Evolutionary conservation across 1,140 invertebrate genomes (phyloP), one percentile per base, ranked within the genome.

Genomic region (Octopus bimaculoides): DNA sequence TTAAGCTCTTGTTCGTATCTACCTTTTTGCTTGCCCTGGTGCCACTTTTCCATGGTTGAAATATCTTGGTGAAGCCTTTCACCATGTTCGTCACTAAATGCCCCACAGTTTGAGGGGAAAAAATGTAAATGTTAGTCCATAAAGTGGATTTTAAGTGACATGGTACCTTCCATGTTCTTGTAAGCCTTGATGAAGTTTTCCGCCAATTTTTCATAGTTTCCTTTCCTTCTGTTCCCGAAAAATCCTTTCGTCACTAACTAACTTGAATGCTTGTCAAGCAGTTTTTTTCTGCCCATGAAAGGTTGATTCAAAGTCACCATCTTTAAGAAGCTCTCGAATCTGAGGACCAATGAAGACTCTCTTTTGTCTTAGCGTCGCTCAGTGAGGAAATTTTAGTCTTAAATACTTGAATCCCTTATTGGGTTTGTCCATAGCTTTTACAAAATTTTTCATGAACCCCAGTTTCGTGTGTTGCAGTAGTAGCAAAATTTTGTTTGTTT

Each of bases 331-430:
- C n/a, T 66, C 61, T 14, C 61, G 61, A 66, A 66, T 66, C 61
- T 66, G 61, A 66, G 61, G 61, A 66, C 61, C 61, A 66, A 66
- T 66, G n/a, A 66, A 66, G n/a, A 66, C 61, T n/a, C n/a, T 66
- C 61, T n/a, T 66, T 66, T 66, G n/a, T 66, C 61, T 66, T 66
- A 14, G 61, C 61, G n/a, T 66, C 61, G n/a, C 61, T 66, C n/a
- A 66, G n/a, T 66, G 12, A 14, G 61, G 61, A 66, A 66, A 66
- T 66, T 12, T 66, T 66, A 3, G 2, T 14, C 1, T 66, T 12
- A 66, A n/a, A 12, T 66, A 66, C 3, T 12, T 66, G 61, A 66
- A 66, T 14, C 12, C 61, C n/a, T 1, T 1, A 14, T 3, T n/a
- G 12, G 61, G 12, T 66, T 66, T 66, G 61, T 66, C 61, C 61